Base-by-base conservation (phyloP, 2,113 vertebrate species). In the Gracilinanus agilis region DNA sequence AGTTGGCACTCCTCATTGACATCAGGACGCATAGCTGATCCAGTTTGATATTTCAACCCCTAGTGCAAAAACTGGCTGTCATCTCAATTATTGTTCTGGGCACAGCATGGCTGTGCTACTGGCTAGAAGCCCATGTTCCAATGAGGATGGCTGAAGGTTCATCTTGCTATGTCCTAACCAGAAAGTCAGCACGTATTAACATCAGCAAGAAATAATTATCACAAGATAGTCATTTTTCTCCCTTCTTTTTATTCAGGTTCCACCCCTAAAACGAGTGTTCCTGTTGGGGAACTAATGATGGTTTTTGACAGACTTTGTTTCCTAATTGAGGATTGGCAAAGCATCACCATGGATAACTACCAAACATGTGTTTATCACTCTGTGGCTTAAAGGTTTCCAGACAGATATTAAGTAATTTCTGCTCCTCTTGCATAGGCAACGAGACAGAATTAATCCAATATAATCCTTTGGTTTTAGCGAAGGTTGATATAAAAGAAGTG, bases 31-130 rank as follows among this genome's bases (percentile, higher is more conserved):
- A 95, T 96, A 97, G 13, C 93, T 96, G 97, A 97, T 95, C 93
- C 95, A 97, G 94, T 97, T 91, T 98, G 96, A 96, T 98, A 97
- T 95, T 97, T 97, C 95, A 98, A 61, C 94, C 92, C 94, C 94
- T 1, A 23, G 49, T 97, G 91, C 90, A 97, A 97, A 97, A 98
- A 90, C 96, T 55, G 91, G 97, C 96, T 98, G 97, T 98, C 97
- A 96, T 96, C 95, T 97, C 96, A 96, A 93, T 98, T 97, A 96
- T 53, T 97, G 94, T 97, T 96, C 53, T 0, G 23, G 96, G 91
- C 92, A 94, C 94, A 97, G 93, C 94, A 96, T 93, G 97, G 61
- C 89, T 91, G 53, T 96, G 7, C 96, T 94, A 92, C 95, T 98
- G 95, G 96, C 97, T 97, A 95, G 95, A 96, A 97, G 95, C 97